A percentile compares a stretch with the other conserved stretches of the same genome.
These are phyloP conservation scores for Trogon melanurus DNA, from an alignment of 2,113 vertebrate genomes.

Conservation along the genomic window DNA sequence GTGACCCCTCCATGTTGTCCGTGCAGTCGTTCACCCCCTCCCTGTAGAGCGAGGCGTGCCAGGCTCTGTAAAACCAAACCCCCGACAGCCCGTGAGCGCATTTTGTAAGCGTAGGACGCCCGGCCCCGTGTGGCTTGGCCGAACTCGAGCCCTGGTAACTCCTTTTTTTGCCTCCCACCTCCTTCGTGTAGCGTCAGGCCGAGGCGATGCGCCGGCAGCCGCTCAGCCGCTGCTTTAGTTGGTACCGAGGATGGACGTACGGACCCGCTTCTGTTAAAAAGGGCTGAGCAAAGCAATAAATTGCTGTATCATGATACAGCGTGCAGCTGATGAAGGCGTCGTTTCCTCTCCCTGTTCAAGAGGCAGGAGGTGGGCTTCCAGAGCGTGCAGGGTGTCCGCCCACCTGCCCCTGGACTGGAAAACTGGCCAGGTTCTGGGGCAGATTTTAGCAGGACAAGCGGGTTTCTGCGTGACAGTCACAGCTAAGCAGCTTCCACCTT, in stretches of 20 bases:
- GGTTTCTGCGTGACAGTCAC: neutral
- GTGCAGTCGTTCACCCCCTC: neutral
- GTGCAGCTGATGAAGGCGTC: neutral
- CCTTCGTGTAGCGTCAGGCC: neutral
- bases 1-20: neutral
- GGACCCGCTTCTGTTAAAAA: neutral
- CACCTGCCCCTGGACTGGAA: neutral
- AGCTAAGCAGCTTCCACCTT: neutral
- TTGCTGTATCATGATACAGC: neutral
- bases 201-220: neutral
- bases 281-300: neutral
- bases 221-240: neutral
- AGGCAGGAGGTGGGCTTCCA: neutral
- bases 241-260: rapidly evolving
- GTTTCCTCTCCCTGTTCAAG: neutral
- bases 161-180: neutral
- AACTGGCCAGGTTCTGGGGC: neutral
- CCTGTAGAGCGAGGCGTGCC: neutral
- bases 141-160: neutral
- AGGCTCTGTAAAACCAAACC: neutral
- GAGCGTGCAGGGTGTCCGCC: neutral
- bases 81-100: rapidly evolving
- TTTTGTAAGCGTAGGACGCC: neutral
- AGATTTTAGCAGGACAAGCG: neutral
- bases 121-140: neutral